Base-by-base conservation (phyloP, 2,797 vertebrate genomes). In the Myripristis jacobus region DNA sequence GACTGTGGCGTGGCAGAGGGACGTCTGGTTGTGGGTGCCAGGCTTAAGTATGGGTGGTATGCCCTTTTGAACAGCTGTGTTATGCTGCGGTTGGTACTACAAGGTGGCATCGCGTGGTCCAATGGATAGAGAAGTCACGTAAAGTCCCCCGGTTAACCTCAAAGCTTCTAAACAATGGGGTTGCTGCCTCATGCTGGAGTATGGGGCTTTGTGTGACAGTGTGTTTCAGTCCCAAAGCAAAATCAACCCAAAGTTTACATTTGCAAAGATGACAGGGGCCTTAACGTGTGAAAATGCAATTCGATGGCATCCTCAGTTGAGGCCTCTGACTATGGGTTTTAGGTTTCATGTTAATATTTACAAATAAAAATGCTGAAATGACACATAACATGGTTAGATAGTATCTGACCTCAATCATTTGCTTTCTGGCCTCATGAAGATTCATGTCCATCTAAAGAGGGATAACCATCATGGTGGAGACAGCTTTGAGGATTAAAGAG, bases 21-120 rank as follows among this genome's bases (percentile, higher is more conserved):
- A 75, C 24, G 41, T 57, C 63, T 80, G 70, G 74, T 75, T 77
- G 72, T 76, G 80, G 79, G 72, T 83, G 74, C 82, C 70, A 13
- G 72, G 66, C 74, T 58, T 55, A 81, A 78, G 59, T 63, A 73
- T 71, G 87, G 87, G 83, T 87, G 90, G 82, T 76, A 75, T 63
- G 59, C 59, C 73, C 59, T 69, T 36, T 25, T 71, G 68, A 80
- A 34, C 71, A 77, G 81, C 82, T 75, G 82, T 67, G 69, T 66
- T 59, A 21, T 43, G 5, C 75, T 75, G 69, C 10, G 71, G 74
- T 84, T 56, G 50, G 19, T 15, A 70, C 81, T 81, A 54, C 78
- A 72, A 78, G 77, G 72, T 86, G 82, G 81, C 70, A 79, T 84
- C 2, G 65, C 0, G 29, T 67, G 81, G 80, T 79, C 59, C 56